Percentiles rank a stretch among this genome's conserved stretches.
These are phyloP conservation scores for Phyllotreta striolata DNA, from an alignment of 2,888 invertebrate genomes.

Conservation along the genomic window DNA sequence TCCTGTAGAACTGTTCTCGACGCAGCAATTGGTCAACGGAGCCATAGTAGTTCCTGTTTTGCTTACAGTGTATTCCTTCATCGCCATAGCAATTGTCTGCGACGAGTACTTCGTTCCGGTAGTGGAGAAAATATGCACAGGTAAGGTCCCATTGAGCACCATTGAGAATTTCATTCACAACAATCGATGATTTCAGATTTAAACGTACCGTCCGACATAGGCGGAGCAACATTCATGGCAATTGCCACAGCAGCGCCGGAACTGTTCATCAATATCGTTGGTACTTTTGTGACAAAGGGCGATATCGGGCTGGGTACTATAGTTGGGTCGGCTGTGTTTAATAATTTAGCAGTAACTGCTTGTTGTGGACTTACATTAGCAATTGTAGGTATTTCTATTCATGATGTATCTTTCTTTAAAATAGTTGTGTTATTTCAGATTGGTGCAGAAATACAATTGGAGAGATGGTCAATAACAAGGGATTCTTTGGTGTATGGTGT, in stretches of 20 bases:
- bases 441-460: slow-evolving; percentile 9
- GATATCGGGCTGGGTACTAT: slow-evolving; percentile 27
- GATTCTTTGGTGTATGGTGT: slow-evolving; percentile 24
- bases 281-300: slow-evolving; percentile 28
- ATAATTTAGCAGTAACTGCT: slow-evolving; percentile 26
- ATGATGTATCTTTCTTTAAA: neutral
- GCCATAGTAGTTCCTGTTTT: slow-evolving; percentile 19
- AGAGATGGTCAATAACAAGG: slow-evolving; percentile 26
- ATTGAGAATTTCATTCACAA: neutral
- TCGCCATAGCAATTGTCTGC: slow-evolving; percentile 23
- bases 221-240: slow-evolving; percentile 28
- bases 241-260: slow-evolving; percentile 21
- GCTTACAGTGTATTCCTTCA: slow-evolving; percentile 20
- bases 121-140: slow-evolving; percentile 25
- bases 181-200: slow-evolving; percentile 15
- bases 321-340: slow-evolving; percentile 25
- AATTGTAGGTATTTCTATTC: slow-evolving; percentile 1
- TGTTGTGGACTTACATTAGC: slow-evolving; percentile 24
- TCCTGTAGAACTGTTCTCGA: slow-evolving; percentile 19
- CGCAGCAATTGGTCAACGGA: slow-evolving; percentile 15
- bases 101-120: slow-evolving; percentile 27
- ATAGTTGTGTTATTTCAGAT: slow-evolving; percentile 9
- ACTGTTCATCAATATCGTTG: slow-evolving; percentile 25
- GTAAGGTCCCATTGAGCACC: slow-evolving; percentile 1
- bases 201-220: slow-evolving; percentile 21